Conservation (phyloP, 1,140 invertebrate genomes). For the Heliconius melpomene region DNA sequence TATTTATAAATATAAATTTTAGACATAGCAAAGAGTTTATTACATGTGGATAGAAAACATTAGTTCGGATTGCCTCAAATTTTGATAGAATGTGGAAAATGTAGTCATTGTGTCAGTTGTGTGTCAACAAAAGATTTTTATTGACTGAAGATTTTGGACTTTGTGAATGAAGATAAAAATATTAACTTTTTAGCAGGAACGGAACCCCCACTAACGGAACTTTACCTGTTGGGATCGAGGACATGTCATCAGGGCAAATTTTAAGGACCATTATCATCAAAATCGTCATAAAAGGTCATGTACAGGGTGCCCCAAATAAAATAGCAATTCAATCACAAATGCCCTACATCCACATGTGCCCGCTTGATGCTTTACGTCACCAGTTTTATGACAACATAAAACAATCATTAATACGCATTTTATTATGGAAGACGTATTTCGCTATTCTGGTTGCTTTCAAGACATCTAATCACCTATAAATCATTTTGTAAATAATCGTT, state of each 20-base stretch:
- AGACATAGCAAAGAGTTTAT: no score
- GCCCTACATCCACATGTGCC: slow-evolving; percentile 27
- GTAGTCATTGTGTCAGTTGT: no score
- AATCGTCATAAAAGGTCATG: neutral
- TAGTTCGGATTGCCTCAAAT: no score
- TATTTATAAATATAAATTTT: no score
- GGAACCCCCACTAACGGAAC: no score
- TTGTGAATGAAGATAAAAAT: no score
- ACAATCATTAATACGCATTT: slow-evolving; percentile 59
- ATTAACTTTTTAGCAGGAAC: no score
- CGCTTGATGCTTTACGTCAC: slow-evolving; percentile 16
- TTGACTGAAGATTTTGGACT: no score
- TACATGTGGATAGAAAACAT: no score
- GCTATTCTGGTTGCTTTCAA: slow-evolving; percentile 42
- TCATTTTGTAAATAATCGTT: neutral
- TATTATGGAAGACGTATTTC: slow-evolving; percentile 43
- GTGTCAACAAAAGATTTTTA: no score
- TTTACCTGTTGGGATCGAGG: no score
- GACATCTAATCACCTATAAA: neutral
- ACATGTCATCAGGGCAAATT: neutral
- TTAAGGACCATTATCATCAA: neutral
- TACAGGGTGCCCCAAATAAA: slow-evolving; percentile 10
- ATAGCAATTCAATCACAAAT: slow-evolving; percentile 24
- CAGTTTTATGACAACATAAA: slow-evolving; percentile 50
- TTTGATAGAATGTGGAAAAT: no score